Evolutionary conservation across 2,888 invertebrate genomes (phyloP), one percentile per base, ranked within the genome.

Genomic region (Halictus quadricinctus): DNA sequence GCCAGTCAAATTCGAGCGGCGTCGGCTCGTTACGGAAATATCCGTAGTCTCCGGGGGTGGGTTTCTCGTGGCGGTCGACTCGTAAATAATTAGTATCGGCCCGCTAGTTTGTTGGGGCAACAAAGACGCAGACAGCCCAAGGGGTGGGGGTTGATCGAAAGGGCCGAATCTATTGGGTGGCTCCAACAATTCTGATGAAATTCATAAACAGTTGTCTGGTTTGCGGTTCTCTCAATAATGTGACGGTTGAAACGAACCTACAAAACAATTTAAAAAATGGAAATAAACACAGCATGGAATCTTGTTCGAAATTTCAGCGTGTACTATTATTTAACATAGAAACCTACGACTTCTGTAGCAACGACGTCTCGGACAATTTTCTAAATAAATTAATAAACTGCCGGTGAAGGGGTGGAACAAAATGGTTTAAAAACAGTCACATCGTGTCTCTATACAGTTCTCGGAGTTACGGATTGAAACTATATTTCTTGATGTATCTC

Each of bases 1-100:
- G 76, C 64, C 25, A 8, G 43, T 12, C 41, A 54, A 78, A 79
- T 81, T 81, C 48, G 48, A 69, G 8, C 64, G 21, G 18, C 36
- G 21, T 13, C 46, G 41, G 36, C 36, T 48, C 41, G 43, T 36
- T 72, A 79, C 76, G 74, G 76, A 83, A 83, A 84, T 83, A 78
- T 66, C 75, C 58, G 36, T 66, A 50, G 70, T 76, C 80, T 82
- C 77, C 69, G 36, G 46, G 83, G 80, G 29, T 72, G 58, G 66
- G 18, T 80, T 78, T 64, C 13, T 46, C 54, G 50, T 43, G 41
- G 69, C 46, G 60, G 41, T n/a, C 43, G 77, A n/a, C 54, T 64
- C 80, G 60, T 83, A 73, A 87, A 87, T 87, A 87, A 87, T 87
- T 87, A 81, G 36, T 83, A 83, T 69, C 74, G 76, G 54, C 29